A percentile compares a stretch with the other conserved stretches of the same genome.
Evolutionary conservation across 2,888 invertebrate species (phyloP).

Genomic region (Ephialtes manifestator): DNA sequence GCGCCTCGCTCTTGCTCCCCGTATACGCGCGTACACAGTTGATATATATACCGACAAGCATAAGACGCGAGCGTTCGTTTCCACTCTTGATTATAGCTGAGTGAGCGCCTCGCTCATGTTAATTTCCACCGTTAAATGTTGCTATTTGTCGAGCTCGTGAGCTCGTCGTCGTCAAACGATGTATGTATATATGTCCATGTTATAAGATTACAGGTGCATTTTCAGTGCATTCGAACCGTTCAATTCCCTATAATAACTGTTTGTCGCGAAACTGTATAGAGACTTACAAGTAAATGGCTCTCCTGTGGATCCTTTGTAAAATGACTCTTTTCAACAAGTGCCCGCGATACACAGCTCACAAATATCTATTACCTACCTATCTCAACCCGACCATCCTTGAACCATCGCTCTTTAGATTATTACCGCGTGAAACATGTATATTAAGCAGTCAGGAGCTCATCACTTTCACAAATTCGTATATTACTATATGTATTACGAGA

Average conservation of each 20-base stretch:
- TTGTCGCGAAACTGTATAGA: slow-evolving; percentile 57
- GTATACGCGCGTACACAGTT: slow-evolving; percentile 59
- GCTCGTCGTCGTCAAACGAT: slow-evolving; percentile 28
- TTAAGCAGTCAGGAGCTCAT: slow-evolving; percentile 12
- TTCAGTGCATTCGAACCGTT: slow-evolving; percentile 47
- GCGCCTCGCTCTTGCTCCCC: slow-evolving; percentile 67
- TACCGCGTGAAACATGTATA: slow-evolving; percentile 1
- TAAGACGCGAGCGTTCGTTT: slow-evolving; percentile 62
- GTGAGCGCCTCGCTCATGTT: slow-evolving; percentile 55
- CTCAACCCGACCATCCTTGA: slow-evolving; percentile 19
- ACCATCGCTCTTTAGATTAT: slow-evolving; percentile 15
- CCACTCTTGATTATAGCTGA: slow-evolving; percentile 61
- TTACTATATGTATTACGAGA: slow-evolving; percentile 8
- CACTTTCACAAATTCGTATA: slow-evolving; percentile 49
- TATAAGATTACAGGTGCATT: slow-evolving; percentile 53
- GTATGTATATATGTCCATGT: slow-evolving; percentile 12
- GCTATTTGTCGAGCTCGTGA: slow-evolving; percentile 65
- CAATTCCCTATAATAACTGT: slow-evolving; percentile 59
- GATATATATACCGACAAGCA: slow-evolving; percentile 3
- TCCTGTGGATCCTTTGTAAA: slow-evolving; percentile 35
- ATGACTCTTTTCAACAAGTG: slow-evolving; percentile 64
- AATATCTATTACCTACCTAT: slow-evolving; percentile 56
- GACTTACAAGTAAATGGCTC: slow-evolving; percentile 26
- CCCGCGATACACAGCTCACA: slow-evolving; percentile 51
- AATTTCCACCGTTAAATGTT: slow-evolving; percentile 70